Conservation (phyloP, 2,797 vertebrate genomes). For the Melanotaenia parkinsoni region DNA sequence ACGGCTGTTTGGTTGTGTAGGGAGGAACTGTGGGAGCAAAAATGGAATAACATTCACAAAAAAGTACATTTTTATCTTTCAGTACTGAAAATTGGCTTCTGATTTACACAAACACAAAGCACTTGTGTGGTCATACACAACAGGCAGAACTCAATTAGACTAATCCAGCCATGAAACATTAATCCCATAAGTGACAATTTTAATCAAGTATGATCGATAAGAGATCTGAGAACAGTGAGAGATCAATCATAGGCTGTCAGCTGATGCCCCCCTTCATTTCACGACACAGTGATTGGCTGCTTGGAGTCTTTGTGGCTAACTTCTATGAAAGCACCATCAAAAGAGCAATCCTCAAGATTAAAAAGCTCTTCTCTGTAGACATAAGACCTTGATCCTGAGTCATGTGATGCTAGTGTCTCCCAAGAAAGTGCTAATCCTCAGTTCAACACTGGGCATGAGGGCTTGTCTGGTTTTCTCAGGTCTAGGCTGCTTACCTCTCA, state of each 20-base stretch:
- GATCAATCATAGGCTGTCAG: conserved; percentile 19
- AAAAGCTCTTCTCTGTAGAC: conserved; percentile 61
- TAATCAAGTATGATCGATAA: conserved; percentile 16
- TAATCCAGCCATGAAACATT: conserved; percentile 17
- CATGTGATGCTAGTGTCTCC: conserved; percentile 68
- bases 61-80: neutral
- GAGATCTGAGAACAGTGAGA: conserved; percentile 10
- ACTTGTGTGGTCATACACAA: neutral
- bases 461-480: conserved; percentile 81
- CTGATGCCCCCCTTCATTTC: conserved; percentile 19
- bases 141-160: neutral
- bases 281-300: conserved; percentile 9
- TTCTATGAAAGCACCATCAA: conserved; percentile 46
- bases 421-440: conserved; percentile 73
- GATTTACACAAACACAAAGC: neutral
- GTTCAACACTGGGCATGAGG: conserved; percentile 67
- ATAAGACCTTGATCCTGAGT: conserved; percentile 72
- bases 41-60: too few relatives aligned
- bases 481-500: conserved; percentile 81
- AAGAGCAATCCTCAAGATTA: conserved; percentile 70
- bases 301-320: neutral
- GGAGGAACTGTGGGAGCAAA: neutral
- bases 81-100: neutral
- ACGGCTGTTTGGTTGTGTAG: neutral
- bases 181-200: conserved; percentile 7